Percentiles rank a stretch among this genome's conserved stretches.
phyloP scores from a whole-genome alignment of 2,113 vertebrate species.

The Microtus pennsylvanicus region DNA sequence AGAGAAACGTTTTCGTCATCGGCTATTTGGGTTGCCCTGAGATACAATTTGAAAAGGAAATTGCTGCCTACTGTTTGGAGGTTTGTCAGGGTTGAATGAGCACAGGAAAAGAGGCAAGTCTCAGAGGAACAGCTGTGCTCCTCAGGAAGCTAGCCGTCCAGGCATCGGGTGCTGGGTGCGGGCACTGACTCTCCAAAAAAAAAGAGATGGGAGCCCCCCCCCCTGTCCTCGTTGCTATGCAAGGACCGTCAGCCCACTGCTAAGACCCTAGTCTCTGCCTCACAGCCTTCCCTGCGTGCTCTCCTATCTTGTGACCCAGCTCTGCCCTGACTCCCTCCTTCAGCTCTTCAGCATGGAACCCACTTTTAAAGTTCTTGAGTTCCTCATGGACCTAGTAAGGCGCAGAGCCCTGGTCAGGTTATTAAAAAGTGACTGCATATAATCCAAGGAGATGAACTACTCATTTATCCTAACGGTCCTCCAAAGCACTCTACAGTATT shows the following conservation, averaged over 20 bases:
- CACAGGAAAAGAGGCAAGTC: background rate
- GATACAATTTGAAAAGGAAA: background rate
- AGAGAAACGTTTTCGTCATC: background rate
- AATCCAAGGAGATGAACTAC: background rate
- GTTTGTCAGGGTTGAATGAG: background rate
- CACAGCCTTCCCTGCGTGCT: background rate
- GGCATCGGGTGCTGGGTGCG: fast-evolving
- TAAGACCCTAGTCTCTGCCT: background rate
- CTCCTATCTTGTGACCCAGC: background rate
- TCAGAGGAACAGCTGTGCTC: background rate
- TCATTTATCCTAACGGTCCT: background rate
- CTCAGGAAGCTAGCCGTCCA: background rate
- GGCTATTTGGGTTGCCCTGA: background rate
- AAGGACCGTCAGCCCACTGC: background rate
- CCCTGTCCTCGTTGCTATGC: background rate
- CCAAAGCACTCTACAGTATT: background rate
- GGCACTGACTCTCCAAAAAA: background rate
- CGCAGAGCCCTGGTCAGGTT: background rate
- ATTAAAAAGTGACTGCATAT: background rate
- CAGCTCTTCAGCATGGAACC: background rate
- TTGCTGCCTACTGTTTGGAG: background rate
- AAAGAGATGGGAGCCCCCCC: background rate
- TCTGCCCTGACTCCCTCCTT: background rate
- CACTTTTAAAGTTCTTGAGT: background rate
- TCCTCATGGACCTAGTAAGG: background rate